phyloP scores from a whole-genome alignment of 2,113 vertebrate species.

The Eubucco bourcierii region DNA sequence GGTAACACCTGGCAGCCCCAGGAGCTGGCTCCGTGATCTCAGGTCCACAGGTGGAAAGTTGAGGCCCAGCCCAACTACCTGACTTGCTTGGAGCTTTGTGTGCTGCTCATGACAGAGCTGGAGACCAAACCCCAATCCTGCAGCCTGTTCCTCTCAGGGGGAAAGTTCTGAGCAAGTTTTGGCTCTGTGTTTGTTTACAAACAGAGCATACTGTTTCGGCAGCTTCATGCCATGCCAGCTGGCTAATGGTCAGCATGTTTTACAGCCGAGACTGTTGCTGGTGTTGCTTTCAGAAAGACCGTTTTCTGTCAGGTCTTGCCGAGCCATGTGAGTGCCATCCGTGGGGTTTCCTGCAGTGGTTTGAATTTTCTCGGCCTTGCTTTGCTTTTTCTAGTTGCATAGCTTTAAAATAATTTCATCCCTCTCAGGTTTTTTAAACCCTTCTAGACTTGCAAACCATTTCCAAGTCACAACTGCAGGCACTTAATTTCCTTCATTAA shows the following conservation, averaged over 20 bases:
- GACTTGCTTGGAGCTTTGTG: background rate
- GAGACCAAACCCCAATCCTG: background rate
- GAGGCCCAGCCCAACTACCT: fast-evolving
- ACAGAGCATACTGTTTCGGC: background rate
- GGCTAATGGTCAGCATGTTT: background rate
- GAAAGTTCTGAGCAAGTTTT: background rate
- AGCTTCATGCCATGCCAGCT: background rate
- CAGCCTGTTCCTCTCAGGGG: background rate
- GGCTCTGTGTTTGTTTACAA: background rate
- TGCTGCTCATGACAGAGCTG: fast-evolving
- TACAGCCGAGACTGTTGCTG: background rate
- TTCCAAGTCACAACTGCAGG: background rate
- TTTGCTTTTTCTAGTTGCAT: background rate
- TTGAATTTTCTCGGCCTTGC: background rate
- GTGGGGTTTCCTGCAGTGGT: background rate
- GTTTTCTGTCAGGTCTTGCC: background rate
- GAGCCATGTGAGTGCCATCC: background rate
- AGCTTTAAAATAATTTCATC: background rate
- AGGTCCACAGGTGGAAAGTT: fast-evolving
- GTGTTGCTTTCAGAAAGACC: background rate
- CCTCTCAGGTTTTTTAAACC: background rate
- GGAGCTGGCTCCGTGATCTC: background rate
- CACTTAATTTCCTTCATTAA: background rate
- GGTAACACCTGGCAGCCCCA: fast-evolving
- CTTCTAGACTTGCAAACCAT: background rate